Base-by-base conservation (phyloP, 2,113 vertebrate species). In the Bufo bufo region DNA sequence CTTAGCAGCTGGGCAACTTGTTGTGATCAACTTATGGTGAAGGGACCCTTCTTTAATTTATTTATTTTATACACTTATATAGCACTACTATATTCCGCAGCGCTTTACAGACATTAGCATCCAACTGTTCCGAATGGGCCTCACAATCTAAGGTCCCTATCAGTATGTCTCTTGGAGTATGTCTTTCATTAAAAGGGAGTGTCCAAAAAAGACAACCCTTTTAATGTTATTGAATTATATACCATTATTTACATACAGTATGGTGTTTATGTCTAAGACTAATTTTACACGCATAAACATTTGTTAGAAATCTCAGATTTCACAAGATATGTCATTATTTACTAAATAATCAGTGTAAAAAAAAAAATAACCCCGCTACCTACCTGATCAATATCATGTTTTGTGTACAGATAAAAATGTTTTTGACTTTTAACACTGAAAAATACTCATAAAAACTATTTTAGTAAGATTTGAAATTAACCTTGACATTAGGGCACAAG, bases 401-500 rank as follows among this genome's bases (percentile, higher is more conserved):
- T 4, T 52, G 16, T 82, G 47, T 66, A n/a, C 9, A n/a, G 50
- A 66, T 66, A 20, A 47, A 82, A 63, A 63, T 82, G 8, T 43
- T 72, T 72, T 23, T 19, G 45, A 58, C 10, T 23, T 52, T 52
- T 77, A 84, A 13, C 12, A 52, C 20, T 69, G 16, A 56, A 66
- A 54, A 74, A 65, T 84, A 50, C 33, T 58, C 43, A 33, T 43
- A 74, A 71, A 83, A 88, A 83, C 56, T 84, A 88, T 77, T 88
- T 77, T 78, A 84, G 87, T 23, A 84, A 58, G 19, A 58, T 84
- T 49, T 77, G 85, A 94, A 93, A 93, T 95, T 95, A 95, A 96
- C 95, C 95, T 95, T 95, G 96, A 95, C 89, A 0, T 93, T 92
- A 92, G 92, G 92, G 94, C 91, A 94, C 94, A 95, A 92, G 94